Percentiles rank a stretch among this genome's conserved stretches.
phyloP scores from a whole-genome alignment of 2,888 invertebrate species.

The Mantis religiosa region DNA sequence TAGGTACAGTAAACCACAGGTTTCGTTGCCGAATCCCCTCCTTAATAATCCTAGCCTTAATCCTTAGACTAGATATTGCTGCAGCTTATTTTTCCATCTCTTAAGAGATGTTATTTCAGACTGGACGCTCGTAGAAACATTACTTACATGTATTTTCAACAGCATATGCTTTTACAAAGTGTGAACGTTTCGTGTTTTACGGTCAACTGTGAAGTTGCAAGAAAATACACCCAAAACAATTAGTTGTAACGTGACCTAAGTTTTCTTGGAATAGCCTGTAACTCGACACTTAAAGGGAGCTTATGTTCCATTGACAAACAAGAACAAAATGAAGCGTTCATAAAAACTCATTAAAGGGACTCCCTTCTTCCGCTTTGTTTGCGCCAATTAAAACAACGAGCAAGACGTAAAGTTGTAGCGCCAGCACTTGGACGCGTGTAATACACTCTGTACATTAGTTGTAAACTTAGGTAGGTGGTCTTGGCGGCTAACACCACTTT shows the following conservation, averaged over 20 bases:
- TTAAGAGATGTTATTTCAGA: too few relatives aligned
- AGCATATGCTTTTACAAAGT: too few relatives aligned
- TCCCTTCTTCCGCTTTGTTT: neutral
- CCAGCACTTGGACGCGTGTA: neutral
- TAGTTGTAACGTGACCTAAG: neutral
- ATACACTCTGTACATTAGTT: neutral
- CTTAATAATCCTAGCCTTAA: too few relatives aligned
- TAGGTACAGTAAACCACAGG: too few relatives aligned
- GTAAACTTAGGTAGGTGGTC: too few relatives aligned
- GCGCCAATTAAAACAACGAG: neutral
- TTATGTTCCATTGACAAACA: neutral
- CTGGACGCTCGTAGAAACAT: too few relatives aligned
- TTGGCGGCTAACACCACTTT: too few relatives aligned
- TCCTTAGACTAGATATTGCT: too few relatives aligned
- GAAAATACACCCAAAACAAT: neutral
- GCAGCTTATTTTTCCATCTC: too few relatives aligned
- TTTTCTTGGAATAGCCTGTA: neutral
- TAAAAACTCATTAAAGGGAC: neutral
- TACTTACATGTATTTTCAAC: too few relatives aligned
- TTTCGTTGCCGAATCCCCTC: too few relatives aligned
- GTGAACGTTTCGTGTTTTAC: neutral
- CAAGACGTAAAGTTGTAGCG: neutral
- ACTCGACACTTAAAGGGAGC: neutral
- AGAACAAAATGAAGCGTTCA: neutral
- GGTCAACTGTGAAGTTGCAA: neutral